Conservation (phyloP, 2,888 invertebrate genomes). For the Rhamphomyia laevipes region DNA sequence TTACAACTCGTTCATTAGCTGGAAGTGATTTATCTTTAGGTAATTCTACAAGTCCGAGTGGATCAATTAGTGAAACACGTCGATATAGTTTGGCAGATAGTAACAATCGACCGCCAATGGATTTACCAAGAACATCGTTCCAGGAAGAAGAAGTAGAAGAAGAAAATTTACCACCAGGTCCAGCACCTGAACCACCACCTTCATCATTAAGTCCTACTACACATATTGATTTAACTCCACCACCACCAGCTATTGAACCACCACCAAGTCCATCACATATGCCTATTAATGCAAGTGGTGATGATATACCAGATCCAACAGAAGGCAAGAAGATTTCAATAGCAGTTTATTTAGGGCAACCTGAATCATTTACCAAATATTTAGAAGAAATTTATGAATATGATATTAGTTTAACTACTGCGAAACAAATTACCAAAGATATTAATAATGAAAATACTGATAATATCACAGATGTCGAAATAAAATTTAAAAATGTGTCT, state of each 20-base stretch:
- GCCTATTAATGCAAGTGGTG: conserved; percentile 29
- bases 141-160: conserved; percentile 34
- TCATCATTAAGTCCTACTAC: conserved; percentile 33
- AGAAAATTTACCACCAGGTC: conserved; percentile 30
- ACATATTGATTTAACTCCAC: conserved; percentile 36
- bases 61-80: conserved; percentile 43
- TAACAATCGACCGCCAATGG: conserved; percentile 36
- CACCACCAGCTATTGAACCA: conserved; percentile 34
- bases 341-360: conserved; percentile 75
- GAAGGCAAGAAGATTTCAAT: conserved; percentile 82
- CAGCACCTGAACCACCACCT: conserved; percentile 36
- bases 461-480: conserved; percentile 23
- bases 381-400: conserved; percentile 54
- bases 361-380: conserved; percentile 61
- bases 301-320: conserved; percentile 51
- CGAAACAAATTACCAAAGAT: no score
- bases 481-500: conserved; percentile 45
- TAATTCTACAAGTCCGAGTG: conserved; percentile 36
- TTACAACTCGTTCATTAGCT: conserved; percentile 52
- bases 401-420: conserved; percentile 46
- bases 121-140: conserved; percentile 31
- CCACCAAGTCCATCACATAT: conserved; percentile 32
- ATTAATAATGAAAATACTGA: conserved; percentile 23
- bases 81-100: conserved; percentile 48
- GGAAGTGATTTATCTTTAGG: conserved; percentile 50